Evolutionary conservation across 2,113 vertebrate genomes (phyloP).

Genomic region (Hyla sarda): DNA sequence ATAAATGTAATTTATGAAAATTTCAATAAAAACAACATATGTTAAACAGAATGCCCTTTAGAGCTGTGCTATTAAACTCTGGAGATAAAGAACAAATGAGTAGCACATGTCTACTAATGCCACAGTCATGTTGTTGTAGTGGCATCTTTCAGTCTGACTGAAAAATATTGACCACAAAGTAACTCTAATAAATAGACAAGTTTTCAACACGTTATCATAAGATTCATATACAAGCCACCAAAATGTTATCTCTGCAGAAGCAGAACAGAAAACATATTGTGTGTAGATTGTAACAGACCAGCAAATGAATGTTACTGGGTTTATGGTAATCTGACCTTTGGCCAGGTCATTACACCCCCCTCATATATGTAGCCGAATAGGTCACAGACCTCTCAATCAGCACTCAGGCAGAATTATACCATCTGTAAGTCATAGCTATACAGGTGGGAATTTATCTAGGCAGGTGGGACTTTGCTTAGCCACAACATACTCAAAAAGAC

Average conservation of each 20-base stretch:
- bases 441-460: background rate
- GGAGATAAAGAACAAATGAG: background rate
- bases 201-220: background rate
- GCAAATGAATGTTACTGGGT: background rate
- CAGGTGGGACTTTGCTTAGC: background rate
- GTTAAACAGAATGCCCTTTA: too few relatives aligned
- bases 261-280: slow-evolving; percentile 15
- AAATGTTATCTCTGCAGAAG: background rate
- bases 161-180: background rate
- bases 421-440: background rate
- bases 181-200: background rate
- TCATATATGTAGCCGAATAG: background rate
- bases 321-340: background rate
- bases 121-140: background rate
- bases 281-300: background rate
- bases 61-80: too few relatives aligned
- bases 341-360: background rate
- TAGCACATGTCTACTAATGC: too few relatives aligned
- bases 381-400: background rate
- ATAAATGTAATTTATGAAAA: too few relatives aligned
- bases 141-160: background rate
- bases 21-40: too few relatives aligned
- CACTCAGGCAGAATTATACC: background rate
- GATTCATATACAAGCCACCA: background rate
- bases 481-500: background rate